phyloP scores from a whole-genome alignment of 1,140 invertebrate species.

The Sitodiplosis mosellana region DNA sequence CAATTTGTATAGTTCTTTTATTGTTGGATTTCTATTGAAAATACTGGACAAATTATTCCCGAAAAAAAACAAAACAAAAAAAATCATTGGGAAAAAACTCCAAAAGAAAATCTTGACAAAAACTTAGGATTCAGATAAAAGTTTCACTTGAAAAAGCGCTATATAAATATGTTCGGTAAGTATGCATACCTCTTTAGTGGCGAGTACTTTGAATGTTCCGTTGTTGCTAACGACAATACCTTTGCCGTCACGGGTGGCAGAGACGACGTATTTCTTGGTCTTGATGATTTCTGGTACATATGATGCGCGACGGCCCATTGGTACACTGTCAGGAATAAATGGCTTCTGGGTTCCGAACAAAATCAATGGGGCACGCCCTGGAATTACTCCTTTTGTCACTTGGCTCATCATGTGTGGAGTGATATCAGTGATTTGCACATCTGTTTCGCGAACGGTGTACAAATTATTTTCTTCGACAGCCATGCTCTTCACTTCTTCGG shows the following conservation, averaged over 20 bases:
- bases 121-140: too few relatives aligned
- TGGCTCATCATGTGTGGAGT: conserved; percentile 17
- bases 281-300: not conserved
- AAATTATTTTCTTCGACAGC: conserved; percentile 16
- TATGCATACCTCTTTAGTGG: conserved; percentile 8
- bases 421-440: conserved; percentile 17
- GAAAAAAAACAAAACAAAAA: too few relatives aligned
- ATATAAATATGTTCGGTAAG: not conserved
- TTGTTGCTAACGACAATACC: conserved; percentile 17
- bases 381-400: conserved; percentile 17
- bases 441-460: conserved; percentile 19
- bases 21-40: too few relatives aligned
- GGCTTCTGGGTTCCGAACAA: conserved; percentile 9
- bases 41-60: too few relatives aligned
- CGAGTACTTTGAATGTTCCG: conserved; percentile 11
- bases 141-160: too few relatives aligned
- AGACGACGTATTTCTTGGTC: conserved; percentile 13
- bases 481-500: conserved; percentile 21
- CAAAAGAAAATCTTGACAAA: too few relatives aligned
- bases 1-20: too few relatives aligned
- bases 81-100: not conserved
- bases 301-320: conserved; percentile 3
- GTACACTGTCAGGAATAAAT: conserved; percentile 10
- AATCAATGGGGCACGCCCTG: conserved; percentile 17
- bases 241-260: conserved; percentile 20